Base-by-base conservation (phyloP, 2,113 vertebrate genomes). In the Passer montanus region DNA sequence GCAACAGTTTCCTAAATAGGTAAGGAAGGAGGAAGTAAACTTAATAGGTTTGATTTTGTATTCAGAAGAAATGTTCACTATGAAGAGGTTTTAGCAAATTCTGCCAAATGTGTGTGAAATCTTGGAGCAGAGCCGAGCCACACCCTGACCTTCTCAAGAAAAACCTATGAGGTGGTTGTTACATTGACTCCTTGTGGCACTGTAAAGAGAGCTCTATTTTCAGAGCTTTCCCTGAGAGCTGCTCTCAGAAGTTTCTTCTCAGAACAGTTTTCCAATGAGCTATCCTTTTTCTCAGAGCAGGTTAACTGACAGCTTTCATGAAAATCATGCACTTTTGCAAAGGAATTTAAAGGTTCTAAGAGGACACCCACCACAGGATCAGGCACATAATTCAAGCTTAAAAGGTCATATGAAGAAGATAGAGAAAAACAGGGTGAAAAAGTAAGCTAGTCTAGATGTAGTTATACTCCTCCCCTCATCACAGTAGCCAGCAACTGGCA, bases 141-240 rank as follows among this genome's bases (percentile, higher is more conserved):
- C 21, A 18, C 56, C 35, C 39, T 58, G 26, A 10, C 10, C 53
- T 76, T 83, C 67, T n/a, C 11, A 6, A 52, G 53, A 39, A 76
- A 52, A 7, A 26, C 15, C 33, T 20, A 1, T 0, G 0, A 39
- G 10, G 20, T 39, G 13, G 3, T 52, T 56, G 2, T 23, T 59
- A 50, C 76, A 11, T 1, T 10, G 64, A 28, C 15, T 91, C 43
- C 60, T 27, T 18, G 16, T 9, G 14, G 33, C 70, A 35, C 26
- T 19, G 17, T 31, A 22, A 56, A 2, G 0, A 68, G 23, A 30
- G 6, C 18, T 52, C 11, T 35, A 13, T 62, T 62, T 58, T 67
- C 73, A 74, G 43, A 10, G 24, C 50, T 63, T 78, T 74, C 59
- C 27, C 50, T 0, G 1, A 87, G 22, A 93, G 17, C 43, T 77